Base-by-base conservation (phyloP, 2,888 invertebrate species). In the Eueremaeus valkanovi region DNA sequence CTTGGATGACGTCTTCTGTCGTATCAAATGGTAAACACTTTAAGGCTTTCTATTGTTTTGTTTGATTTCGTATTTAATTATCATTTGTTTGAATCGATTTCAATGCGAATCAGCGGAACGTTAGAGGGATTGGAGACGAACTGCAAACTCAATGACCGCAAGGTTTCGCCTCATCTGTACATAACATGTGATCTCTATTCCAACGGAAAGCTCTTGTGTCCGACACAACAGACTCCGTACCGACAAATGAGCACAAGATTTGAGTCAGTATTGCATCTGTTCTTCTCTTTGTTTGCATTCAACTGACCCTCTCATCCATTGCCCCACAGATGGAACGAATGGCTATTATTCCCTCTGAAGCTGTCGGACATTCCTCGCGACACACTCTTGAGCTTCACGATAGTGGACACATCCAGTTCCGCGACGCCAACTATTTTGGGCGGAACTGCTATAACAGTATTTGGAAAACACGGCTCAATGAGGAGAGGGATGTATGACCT, bases 271-370 rank as follows among this genome's bases (percentile, higher is more conserved):
- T 72, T 51, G 93, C 86, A 87, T 89, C 86, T 21, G 49, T 31
- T 3, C 6, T 55, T 61, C 13, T n/a, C 18, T 49, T 18, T 29
- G 18, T n/a, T n/a, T n/a, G n/a, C n/a, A 36, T 61, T 61, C 13
- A 31, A 21, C 31, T 31, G 73, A 78, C 77, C 78, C 78, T 51
- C 73, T 77, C 84, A 85, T 27, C n/a, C n/a, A n/a, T n/a, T n/a
- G n/a, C n/a, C n/a, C n/a, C n/a, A n/a, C 83, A 95, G 95, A 82
- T 98, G 97, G 97, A 97, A 96, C 83, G 96, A 98, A 85, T 97
- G 97, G 96, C 87, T 98, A 42, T 90, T 89, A 0, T 85, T 98
- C 75, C 96, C 97, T 0, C 87, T 97, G 42, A 90, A 90, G 83
- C 96, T 90, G 84, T 92, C 92, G 81, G 95, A 97, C 83, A 84